Evolutionary conservation across 2,113 vertebrate species (phyloP), one percentile per base, ranked within the genome.

Genomic region (Parus major): DNA sequence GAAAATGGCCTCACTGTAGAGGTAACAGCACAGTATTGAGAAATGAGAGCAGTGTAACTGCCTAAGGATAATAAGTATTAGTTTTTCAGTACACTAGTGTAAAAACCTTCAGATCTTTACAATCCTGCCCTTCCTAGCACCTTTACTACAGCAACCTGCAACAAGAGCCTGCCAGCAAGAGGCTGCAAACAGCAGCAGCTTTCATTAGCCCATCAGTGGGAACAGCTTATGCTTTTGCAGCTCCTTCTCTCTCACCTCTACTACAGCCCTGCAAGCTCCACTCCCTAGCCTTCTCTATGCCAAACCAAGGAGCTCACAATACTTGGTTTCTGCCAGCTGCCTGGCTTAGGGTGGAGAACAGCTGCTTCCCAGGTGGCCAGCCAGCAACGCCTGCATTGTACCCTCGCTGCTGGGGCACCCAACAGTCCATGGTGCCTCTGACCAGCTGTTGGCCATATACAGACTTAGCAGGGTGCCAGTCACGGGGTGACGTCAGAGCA

Each of bases 401-500:
- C 12, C 55, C 55, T 50, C 7, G 0, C n/a, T 28, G 66, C 41
- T 16, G 52, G 41, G 55, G 18, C 71, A 70, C 27, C 60, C 19
- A 23, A 22, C 21, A 72, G 66, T 36, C 35, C 41, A 4, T 1
- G 2, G 29, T 2, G 11, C 61, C 50, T 69, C 36, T 22, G 41
- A 15, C 50, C 65, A 42, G 6, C 27, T 14, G 14, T 9, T 78
- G 86, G 21, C 52, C 52, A 44, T 33, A 33, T 4, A 8, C 60
- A 82, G 52, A n/a, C 36, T 25, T 18, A 71, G 63, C 77, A 50
- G 22, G 0, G 0, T 68, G 56, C 81, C 57, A 59, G 52, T 1
- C 24, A 2, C 0, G 1, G 39, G 66, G 52, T 57, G 56, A 31
- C 4, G 0, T 19, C 52, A 27, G 35, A 52, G 60, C 3, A 1